Evolutionary conservation across 2,888 invertebrate genomes (phyloP), one percentile per base, ranked within the genome.

Genomic region (Noctua fimbriata): DNA sequence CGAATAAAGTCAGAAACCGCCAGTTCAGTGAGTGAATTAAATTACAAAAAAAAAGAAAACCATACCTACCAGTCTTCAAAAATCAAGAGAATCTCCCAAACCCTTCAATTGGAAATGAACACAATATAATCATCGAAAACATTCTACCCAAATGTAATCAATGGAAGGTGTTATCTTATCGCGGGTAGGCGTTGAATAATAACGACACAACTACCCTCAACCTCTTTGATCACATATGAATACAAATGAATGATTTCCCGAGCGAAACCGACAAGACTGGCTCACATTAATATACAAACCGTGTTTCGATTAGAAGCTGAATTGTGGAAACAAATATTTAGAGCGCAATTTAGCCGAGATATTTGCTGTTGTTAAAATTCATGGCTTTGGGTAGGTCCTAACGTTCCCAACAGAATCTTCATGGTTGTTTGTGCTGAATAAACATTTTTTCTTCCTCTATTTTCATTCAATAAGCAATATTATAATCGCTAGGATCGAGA

Each of bases 191-290:
- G 69, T 65, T 89, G 86, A 88, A 89, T 88, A 89, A 83, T 82
- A 86, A 88, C 80, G 67, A 60, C 24, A 75, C 70, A 65, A 76
- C 55, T 76, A 73, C 71, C 74, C 74, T 12, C 47, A 47, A 78
- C 55, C 69, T 84, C 75, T 88, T 81, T 82, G 76, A 83, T 76
- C 78, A 75, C 81, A 74, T 69, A 69, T 79, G 87, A 85, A 89
- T 88, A 87, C 87, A 82, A 85, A 87, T 87, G 71, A 87, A 87
- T 79, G 76, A 83, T 78, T 83, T 85, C 83, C 76, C 74, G 21
- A 32, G 83, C 52, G 85, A 72, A 72, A 83, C 70, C 66, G n/a
- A 76, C 77, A 70, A 77, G 69, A 44, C 76, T 52, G 6, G 14
- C n/a, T 41, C 32, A 63, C 70, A 73, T 83, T 72, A 72, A 66